Conservation (phyloP, 1,140 invertebrate genomes). For the Bombus haemorrhoidalis region DNA sequence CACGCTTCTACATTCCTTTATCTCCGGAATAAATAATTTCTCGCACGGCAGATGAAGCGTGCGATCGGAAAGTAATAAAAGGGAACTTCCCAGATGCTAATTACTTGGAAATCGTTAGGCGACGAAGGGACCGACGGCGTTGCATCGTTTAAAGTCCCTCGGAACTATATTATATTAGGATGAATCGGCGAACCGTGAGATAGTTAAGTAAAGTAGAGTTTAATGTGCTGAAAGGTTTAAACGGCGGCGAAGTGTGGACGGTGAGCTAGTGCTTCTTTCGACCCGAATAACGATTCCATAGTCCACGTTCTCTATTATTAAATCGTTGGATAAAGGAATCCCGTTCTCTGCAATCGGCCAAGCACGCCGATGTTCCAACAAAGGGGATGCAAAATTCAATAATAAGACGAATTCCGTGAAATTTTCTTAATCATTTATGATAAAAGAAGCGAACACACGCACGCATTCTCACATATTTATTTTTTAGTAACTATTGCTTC, state of each 20-base stretch:
- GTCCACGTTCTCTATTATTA: slow-evolving; percentile 34
- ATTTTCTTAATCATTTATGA: neutral
- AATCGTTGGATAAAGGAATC: slow-evolving; percentile 22
- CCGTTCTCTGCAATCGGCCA: neutral
- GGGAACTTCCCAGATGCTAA: slow-evolving; percentile 6
- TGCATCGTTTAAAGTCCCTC: slow-evolving; percentile 31
- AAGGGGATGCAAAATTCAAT: neutral
- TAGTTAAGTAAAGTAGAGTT: slow-evolving; percentile 46
- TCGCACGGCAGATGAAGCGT: neutral
- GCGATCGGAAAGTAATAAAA: slow-evolving; percentile 1
- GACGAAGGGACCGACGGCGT: neutral
- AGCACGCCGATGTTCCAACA: neutral
- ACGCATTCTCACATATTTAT: no score
- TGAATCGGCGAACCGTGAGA: slow-evolving; percentile 26
- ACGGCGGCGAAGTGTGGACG: slow-evolving; percentile 9
- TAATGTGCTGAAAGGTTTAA: slow-evolving; percentile 51
- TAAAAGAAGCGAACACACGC: neutral
- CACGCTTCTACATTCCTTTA: neutral
- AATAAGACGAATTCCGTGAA: neutral
- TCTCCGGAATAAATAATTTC: neutral
- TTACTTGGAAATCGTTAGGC: slow-evolving; percentile 46
- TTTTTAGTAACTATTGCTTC: no score
- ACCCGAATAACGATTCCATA: neutral
- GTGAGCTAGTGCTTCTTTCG: slow-evolving; percentile 11
- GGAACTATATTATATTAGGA: slow-evolving; percentile 34